A percentile compares a stretch with the other conserved stretches of the same genome.
Evolutionary conservation across 2,888 invertebrate genomes (phyloP).

Genomic region (Leptinotarsa tumamoca): DNA sequence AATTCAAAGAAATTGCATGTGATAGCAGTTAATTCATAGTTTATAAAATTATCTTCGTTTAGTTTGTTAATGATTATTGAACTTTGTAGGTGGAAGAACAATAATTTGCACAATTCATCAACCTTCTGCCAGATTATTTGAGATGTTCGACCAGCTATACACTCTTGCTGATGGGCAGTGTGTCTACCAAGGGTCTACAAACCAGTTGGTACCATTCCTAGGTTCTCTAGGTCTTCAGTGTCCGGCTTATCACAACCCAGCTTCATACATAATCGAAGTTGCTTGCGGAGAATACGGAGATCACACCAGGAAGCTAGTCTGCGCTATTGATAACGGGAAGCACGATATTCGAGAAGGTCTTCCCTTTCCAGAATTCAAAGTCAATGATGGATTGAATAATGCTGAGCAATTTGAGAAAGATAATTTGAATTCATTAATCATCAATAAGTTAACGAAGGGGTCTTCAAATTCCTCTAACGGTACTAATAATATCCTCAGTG

Average conservation of each 20-base stretch:
- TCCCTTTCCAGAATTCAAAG: slow-evolving; percentile 72
- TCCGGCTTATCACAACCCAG: slow-evolving; percentile 97
- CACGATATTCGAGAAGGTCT: slow-evolving; percentile 82
- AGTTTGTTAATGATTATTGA: slow-evolving; percentile 1
- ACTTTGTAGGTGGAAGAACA: slow-evolving; percentile 81
- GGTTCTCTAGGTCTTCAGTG: slow-evolving; percentile 86
- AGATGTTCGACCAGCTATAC: slow-evolving; percentile 96
- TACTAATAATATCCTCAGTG: slow-evolving; percentile 69
- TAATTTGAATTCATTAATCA: slow-evolving; percentile 51
- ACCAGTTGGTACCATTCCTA: slow-evolving; percentile 84
- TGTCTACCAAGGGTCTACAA: slow-evolving; percentile 92
- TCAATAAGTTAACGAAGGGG: slow-evolving; percentile 68
- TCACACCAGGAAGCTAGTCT: slow-evolving; percentile 84
- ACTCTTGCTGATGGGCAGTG: slow-evolving; percentile 95
- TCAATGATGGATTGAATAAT: slow-evolving; percentile 68
- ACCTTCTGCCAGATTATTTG: slow-evolving; percentile 95
- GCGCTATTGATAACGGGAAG: slow-evolving; percentile 87
- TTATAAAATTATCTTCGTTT: background rate
- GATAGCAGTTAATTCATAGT: no score
- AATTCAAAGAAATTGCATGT: no score
- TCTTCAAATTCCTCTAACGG: slow-evolving; percentile 68
- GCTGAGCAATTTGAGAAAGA: slow-evolving; percentile 58
- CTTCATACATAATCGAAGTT: slow-evolving; percentile 92
- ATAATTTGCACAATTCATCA: slow-evolving; percentile 97
- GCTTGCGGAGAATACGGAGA: slow-evolving; percentile 97